Base-by-base conservation (phyloP, 23 tunicate species). In the Halocynthia roretzi region DNA sequence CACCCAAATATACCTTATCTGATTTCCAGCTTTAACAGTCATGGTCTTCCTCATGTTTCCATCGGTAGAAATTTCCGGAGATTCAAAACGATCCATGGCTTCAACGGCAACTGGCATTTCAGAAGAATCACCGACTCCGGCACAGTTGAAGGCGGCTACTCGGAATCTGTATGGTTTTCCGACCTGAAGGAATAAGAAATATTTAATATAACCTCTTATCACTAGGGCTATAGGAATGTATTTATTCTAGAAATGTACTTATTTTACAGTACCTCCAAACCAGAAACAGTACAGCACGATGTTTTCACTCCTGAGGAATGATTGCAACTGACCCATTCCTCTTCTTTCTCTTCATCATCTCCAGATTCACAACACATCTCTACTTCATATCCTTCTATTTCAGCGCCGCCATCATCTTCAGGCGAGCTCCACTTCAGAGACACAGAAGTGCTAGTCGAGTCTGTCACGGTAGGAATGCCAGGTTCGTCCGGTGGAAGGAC, bases 11-110 rank as follows among this genome's bases (percentile, higher is more conserved):
- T 65, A 74, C 78, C 78, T 51, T 6, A 87, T 62, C 8, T 80
- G 72, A 44, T 78, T 84, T 51, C 99, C 99, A 52, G 99, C 85
- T 73, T 85, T 85, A 6, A 94, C 82, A 6, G 83, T 81, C 15
- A 94, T 12, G 50, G 74, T 80, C 56, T 89, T 88, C 67, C 84
- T 72, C 50, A 80, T 56, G 22, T 68, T 23, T 68, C 20, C 23
- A 11, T 56, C 76, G 22, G 51, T 77, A 18, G 71, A 49, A 71
- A 56, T 71, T 19, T 56, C 49, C 0, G 83, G 83, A 17, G 83
- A 61, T 52, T 61, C 63, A 2, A 61, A 49, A 22, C 31, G 49
- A 56, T 80, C 64, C 11, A 44, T 71, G 60, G 53, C 53, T 52
- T 80, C 68, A 31, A 80, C 70, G 8, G 50, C 1, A 51, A 23